These are phyloP conservation scores for Temnothorax curvispinosus DNA, from an alignment of 1,140 invertebrate genomes.

Conservation along the genomic window DNA sequence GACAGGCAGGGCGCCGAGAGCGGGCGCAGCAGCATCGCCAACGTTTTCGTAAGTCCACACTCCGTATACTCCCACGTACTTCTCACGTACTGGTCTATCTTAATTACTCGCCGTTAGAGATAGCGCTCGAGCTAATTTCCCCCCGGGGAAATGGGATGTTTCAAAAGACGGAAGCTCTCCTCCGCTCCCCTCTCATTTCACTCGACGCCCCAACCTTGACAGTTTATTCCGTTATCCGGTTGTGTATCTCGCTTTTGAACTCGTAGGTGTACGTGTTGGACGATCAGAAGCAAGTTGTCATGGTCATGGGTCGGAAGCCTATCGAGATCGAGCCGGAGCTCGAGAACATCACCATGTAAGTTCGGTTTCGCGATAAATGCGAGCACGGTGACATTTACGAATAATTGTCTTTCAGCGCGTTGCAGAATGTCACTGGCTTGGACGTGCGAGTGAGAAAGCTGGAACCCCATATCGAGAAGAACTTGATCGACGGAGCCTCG, in stretches of 20 bases:
- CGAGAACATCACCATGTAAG: conserved; percentile 89
- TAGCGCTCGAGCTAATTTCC: conserved; percentile 37
- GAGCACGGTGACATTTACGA: not conserved
- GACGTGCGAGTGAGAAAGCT: conserved; percentile 92
- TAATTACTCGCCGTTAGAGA: conserved; percentile 54
- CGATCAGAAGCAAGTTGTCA: conserved; percentile 91
- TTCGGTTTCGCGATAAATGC: conserved; percentile 42
- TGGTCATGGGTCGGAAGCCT: conserved; percentile 91
- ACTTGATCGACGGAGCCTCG: conserved; percentile 88
- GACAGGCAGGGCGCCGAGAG: conserved; percentile 91
- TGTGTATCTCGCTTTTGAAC: not conserved
- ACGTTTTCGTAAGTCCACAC: conserved; percentile 91
- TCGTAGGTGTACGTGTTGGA: conserved; percentile 93
- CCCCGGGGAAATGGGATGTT: conserved; percentile 21
- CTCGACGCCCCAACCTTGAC: not conserved
- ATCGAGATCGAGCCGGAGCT: conserved; percentile 90
- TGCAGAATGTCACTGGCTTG: conserved; percentile 91
- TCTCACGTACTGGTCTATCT: conserved; percentile 21
- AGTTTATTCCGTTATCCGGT: not conserved
- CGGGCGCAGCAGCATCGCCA: conserved; percentile 92
- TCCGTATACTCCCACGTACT: not conserved
- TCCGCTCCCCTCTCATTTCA: not conserved
- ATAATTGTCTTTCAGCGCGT: conserved; percentile 81
- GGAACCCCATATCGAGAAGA: conserved; percentile 90
- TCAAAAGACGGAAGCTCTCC: not conserved